Evolutionary conservation across 1,140 invertebrate genomes (phyloP).

Genomic region (Sycophila sp.): DNA sequence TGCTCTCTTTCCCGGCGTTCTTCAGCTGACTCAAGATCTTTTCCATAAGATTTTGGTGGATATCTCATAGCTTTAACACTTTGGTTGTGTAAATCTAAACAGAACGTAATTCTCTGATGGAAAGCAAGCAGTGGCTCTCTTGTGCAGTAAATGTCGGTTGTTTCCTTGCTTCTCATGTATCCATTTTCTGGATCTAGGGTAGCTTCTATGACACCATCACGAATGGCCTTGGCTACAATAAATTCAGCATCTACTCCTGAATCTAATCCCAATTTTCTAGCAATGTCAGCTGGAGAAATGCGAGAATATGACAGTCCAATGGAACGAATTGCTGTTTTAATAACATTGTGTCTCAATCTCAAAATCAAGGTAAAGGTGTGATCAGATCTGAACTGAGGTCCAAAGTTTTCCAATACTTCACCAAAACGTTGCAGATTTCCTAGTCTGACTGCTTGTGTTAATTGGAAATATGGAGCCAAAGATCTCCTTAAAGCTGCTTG

Average conservation of each 20-base stretch:
- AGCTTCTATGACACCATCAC: conserved; percentile 98
- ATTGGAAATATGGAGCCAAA: conserved; percentile 94
- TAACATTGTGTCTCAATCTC: conserved; percentile 96
- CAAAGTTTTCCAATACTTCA: conserved; percentile 91
- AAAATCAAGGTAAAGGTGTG: conserved; percentile 96
- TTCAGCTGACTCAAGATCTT: conserved; percentile 97
- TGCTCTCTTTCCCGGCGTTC: conserved; percentile 95
- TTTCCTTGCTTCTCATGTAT: conserved; percentile 97
- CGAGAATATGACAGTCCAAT: conserved; percentile 97
- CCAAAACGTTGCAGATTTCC: conserved; percentile 95
- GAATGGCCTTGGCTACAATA: conserved; percentile 99
- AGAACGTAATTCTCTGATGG: conserved; percentile 98
- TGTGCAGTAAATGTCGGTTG: conserved; percentile 96
- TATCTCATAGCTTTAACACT: conserved; percentile 99
- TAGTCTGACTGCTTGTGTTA: conserved; percentile 96
- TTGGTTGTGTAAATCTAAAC: conserved; percentile 97
- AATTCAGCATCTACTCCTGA: conserved; percentile 98
- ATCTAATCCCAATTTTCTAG: conserved; percentile 91
- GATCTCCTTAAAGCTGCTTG: conserved; percentile 87
- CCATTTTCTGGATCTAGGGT: conserved; percentile 94
- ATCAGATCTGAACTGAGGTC: conserved; percentile 86
- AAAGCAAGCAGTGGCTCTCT: conserved; percentile 96
- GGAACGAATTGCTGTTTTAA: conserved; percentile 97
- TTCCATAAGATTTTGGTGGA: conserved; percentile 98
- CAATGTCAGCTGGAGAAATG: conserved; percentile 95